Conservation (phyloP, 1,140 invertebrate species). For the Cepaea nemoralis region DNA sequence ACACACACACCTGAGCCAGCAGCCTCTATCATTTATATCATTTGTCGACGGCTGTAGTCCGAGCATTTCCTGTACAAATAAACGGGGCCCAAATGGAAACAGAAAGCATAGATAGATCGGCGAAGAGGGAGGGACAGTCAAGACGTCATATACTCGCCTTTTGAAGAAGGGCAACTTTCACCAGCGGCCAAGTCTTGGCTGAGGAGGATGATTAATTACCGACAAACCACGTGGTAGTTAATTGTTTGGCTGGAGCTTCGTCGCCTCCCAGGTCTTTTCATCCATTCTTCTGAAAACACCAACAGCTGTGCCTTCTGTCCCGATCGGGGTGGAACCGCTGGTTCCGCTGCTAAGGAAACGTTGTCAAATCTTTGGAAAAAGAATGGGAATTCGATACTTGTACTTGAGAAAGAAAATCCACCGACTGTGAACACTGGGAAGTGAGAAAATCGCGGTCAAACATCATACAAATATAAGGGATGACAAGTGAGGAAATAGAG, state of each 20-base stretch:
- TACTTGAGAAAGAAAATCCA: background rate
- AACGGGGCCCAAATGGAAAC: background rate
- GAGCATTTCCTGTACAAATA: background rate
- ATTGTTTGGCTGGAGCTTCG: background rate
- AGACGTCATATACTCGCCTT: background rate
- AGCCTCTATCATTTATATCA: background rate
- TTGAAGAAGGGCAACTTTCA: background rate
- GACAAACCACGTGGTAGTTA: background rate
- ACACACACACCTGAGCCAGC: background rate
- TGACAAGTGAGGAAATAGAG: background rate
- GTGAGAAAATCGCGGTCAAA: background rate
- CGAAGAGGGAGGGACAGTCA: too few species aligned
- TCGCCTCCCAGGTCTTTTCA: background rate
- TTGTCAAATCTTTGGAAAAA: background rate
- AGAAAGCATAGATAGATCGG: background rate
- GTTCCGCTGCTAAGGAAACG: background rate
- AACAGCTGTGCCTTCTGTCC: background rate
- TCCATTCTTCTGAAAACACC: background rate
- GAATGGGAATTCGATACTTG: slow-evolving; percentile 12
- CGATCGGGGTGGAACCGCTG: background rate
- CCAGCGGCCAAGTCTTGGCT: background rate
- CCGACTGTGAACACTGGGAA: background rate
- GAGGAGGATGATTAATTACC: slow-evolving; percentile 7
- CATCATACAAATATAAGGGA: background rate
- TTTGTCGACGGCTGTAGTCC: background rate